These are phyloP conservation scores for Ailurus styani DNA, from an alignment of 2,113 vertebrate genomes.

Conservation along the genomic window DNA sequence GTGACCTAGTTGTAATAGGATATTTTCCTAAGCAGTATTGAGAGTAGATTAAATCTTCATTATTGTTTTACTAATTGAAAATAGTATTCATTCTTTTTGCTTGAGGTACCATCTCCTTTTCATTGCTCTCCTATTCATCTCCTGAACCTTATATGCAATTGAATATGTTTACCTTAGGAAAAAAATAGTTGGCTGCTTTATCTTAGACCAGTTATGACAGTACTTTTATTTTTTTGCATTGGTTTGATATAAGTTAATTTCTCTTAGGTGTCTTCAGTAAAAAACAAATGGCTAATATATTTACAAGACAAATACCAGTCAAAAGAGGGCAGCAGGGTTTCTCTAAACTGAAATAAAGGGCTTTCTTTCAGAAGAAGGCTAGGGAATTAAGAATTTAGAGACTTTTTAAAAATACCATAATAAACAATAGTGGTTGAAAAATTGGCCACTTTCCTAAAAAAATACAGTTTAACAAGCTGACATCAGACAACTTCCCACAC, in stretches of 20 bases:
- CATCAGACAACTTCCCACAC: not conserved
- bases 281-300: not conserved
- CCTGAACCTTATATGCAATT: not conserved
- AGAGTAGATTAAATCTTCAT: not conserved
- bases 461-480: not conserved
- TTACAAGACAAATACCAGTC: slow-evolving; percentile 29
- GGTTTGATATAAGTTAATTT: not conserved
- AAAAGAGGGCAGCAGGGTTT: slow-evolving; percentile 27
- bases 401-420: not conserved
- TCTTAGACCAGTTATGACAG: not conserved
- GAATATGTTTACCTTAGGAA: not conserved
- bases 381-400: not conserved
- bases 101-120: not conserved
- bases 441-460: not conserved
- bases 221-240: not conserved
- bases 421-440: not conserved
- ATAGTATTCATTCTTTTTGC: not conserved
- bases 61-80: not conserved
- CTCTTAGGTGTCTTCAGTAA: not conserved
- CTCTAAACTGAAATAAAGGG: slow-evolving; percentile 5
- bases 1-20: not conserved
- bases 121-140: not conserved
- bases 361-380: not conserved
- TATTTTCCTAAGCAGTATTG: not conserved
- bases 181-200: not conserved